Evolutionary conservation across 2,797 vertebrate species (phyloP).

Genomic region (Silurus lanzhouensis): DNA sequence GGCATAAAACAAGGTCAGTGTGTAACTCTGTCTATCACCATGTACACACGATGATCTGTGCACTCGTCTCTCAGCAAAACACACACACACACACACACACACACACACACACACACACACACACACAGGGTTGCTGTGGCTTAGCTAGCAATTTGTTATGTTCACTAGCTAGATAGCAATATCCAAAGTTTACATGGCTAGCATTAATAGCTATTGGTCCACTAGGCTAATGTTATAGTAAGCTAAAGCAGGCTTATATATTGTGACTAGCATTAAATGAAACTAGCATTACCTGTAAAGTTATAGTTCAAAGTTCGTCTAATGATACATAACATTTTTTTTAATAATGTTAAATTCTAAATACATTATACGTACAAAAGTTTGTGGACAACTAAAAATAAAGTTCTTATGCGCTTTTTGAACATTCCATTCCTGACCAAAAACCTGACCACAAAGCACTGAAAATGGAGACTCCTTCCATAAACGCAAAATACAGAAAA

Average conservation of each 20-base stretch:
- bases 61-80: neutral
- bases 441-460: neutral
- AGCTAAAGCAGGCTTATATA: neutral
- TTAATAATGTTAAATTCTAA: neutral
- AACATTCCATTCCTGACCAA: neutral
- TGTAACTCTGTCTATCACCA: neutral
- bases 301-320: neutral
- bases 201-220: neutral
- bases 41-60: neutral
- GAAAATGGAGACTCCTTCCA: neutral
- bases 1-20: conserved; percentile 1
- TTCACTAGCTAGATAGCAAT: neutral
- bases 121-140: neutral
- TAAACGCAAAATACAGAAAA: neutral
- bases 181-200: too few relatives aligned
- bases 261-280: neutral
- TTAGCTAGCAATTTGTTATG: neutral
- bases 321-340: neutral
- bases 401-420: too few relatives aligned
- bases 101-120: too few relatives aligned
- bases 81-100: too few relatives aligned
- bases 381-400: too few relatives aligned
- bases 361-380: neutral
- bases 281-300: neutral
- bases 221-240: neutral